Evolutionary conservation across 2,797 vertebrate genomes (phyloP), one percentile per base, ranked within the genome.

Genomic region (Chaenodraco wilsoni): DNA sequence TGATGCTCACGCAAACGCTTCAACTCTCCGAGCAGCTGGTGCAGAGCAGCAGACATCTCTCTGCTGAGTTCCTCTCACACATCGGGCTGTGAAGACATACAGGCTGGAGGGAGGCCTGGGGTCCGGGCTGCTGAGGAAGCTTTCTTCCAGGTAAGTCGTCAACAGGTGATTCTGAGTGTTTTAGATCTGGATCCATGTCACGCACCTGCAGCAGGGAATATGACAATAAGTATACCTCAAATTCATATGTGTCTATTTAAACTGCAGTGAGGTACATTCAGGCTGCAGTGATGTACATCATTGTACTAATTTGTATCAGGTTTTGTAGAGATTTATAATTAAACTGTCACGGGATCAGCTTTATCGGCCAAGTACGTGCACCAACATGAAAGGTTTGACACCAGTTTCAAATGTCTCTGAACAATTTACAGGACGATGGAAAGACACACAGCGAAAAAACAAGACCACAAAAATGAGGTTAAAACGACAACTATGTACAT

Each of bases 61-160:
- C 65, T 83, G 57, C 85, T 82, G 4, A 6, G 14, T 83, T 86
- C 67, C 19, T 75, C 74, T 83, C 58, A 8, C 59, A 31, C 66
- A 11, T 66, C 14, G 19, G 45, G 57, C 64, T n/a, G 55, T 9
- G n/a, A 40, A 52, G 17, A 69, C 52, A 0, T 41, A 2, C 88
- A 93, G 82, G 82, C 90, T 88, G 90, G 92, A 92, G 86, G 83
- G 87, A 57, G 76, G 85, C 76, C 84, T 85, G 0, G 83, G 85
- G 17, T 83, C 87, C 61, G 61, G 79, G 63, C 61, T 93, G 69
- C 84, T 93, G 77, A 84, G 81, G 85, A 93, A 67, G 81, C 54
- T 94, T 76, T 90, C 89, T 73, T 85, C 85, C 76, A 91, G 93
- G 92, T 94, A 89, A 37, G 88, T 70, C 50, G 1, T 15, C 2